phyloP scores from a whole-genome alignment of 2,888 invertebrate genomes.

The Lapara coniferarum region DNA sequence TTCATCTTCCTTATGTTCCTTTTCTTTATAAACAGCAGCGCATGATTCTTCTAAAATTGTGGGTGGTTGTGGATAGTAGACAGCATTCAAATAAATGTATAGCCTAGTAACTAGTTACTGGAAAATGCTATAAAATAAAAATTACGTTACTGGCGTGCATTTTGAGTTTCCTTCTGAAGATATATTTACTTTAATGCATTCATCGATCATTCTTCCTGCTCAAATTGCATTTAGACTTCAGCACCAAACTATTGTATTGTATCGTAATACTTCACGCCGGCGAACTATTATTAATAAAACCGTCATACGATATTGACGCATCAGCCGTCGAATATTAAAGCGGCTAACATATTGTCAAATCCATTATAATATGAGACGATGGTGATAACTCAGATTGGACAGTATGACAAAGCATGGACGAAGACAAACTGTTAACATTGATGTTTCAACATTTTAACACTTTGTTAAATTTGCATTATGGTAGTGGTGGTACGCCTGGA shows the following conservation, averaged over 20 bases:
- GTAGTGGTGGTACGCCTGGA: no score
- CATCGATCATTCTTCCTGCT: neutral
- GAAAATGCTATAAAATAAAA: no score
- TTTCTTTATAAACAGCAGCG: no score
- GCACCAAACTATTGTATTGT: no score
- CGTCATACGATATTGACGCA: conserved; percentile 4
- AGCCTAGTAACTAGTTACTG: no score
- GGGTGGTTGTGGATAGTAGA: no score
- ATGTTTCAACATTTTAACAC: neutral
- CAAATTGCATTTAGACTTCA: neutral
- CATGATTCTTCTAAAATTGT: no score
- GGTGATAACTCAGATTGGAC: neutral
- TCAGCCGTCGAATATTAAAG: conserved; percentile 10
- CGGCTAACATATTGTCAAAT: neutral
- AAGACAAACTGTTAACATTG: neutral
- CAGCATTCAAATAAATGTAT: no score
- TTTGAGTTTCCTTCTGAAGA: no score
- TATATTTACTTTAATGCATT: neutral
- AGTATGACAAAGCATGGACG: neutral
- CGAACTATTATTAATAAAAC: conserved; percentile 4
- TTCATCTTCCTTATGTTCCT: no score
- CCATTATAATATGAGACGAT: neutral
- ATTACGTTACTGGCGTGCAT: no score
- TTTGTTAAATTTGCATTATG: neutral
- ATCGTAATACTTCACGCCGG: neutral